These are phyloP conservation scores for Cromileptes altivelis DNA, from an alignment of 2,113 vertebrate genomes.

Conservation along the genomic window DNA sequence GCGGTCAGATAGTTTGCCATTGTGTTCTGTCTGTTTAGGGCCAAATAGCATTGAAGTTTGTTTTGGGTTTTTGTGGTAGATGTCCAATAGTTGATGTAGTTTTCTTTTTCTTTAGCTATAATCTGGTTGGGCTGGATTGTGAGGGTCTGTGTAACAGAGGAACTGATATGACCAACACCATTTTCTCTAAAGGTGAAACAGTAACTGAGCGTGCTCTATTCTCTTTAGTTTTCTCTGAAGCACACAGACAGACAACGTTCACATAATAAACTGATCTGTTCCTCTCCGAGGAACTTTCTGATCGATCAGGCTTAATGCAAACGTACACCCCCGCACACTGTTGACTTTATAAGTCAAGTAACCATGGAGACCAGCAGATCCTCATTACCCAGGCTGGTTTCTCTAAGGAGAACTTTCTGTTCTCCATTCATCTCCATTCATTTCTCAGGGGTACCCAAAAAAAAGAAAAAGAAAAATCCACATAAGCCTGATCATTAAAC, in stretches of 20 bases:
- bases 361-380: slow-evolving; percentile 61
- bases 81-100: too few relatives aligned
- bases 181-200: neutral
- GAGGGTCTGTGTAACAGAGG: neutral
- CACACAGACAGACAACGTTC: neutral
- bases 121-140: too few relatives aligned
- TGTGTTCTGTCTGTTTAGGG: too few relatives aligned
- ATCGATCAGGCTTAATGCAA: slow-evolving; percentile 46
- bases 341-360: slow-evolving; percentile 52
- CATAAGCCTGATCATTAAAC: slow-evolving; percentile 16
- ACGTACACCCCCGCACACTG: slow-evolving; percentile 29
- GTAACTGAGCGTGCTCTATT: neutral
- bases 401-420: slow-evolving; percentile 50
- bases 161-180: neutral
- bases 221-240: neutral
- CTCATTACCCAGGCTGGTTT: slow-evolving; percentile 41
- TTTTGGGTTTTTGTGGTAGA: too few relatives aligned
- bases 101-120: too few relatives aligned
- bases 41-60: too few relatives aligned
- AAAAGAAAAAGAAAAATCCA: neutral
- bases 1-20: too few relatives aligned
- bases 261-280: neutral
- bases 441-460: slow-evolving; percentile 18
- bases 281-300: slow-evolving; percentile 1
- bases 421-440: slow-evolving; percentile 18